Percentiles rank a stretch among this genome's conserved stretches.
Conservation (phyloP, 2,113 vertebrate species). For the Parus major region DNA sequence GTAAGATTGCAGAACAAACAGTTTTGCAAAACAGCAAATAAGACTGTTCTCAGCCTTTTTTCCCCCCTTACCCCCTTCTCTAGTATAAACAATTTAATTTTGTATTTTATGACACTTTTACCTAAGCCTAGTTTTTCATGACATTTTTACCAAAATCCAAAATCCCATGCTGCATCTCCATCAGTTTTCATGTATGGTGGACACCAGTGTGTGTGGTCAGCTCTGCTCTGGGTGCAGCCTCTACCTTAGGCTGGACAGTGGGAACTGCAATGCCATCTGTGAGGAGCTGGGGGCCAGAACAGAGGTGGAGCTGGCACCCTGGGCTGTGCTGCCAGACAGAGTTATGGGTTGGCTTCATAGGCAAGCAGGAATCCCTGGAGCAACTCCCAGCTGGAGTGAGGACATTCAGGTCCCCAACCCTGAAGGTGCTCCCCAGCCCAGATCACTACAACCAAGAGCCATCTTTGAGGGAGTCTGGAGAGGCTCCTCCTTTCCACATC, state of each 20-base stretch:
- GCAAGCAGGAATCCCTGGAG: neutral
- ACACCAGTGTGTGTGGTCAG: fast-evolving
- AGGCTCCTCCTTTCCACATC: neutral
- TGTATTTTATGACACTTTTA: neutral
- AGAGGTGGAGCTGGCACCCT: neutral
- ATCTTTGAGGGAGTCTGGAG: neutral
- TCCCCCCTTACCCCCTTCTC: neutral
- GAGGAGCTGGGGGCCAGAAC: neutral
- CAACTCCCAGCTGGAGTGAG: neutral
- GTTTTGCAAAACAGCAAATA: neutral
- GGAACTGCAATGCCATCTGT: neutral
- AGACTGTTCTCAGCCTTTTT: neutral
- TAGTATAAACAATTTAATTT: neutral
- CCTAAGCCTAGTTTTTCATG: neutral
- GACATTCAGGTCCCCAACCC: neutral
- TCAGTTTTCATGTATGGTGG: fast-evolving
- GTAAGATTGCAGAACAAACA: neutral
- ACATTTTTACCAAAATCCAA: neutral
- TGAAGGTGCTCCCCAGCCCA: neutral
- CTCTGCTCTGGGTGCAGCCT: neutral
- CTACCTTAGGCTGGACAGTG: fast-evolving
- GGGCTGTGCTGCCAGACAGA: neutral
- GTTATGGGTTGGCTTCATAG: neutral
- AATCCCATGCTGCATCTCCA: neutral
- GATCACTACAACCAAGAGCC: neutral